Evolutionary conservation across 2,888 invertebrate species (phyloP).

Genomic region (Caenorhabditis afra): DNA sequence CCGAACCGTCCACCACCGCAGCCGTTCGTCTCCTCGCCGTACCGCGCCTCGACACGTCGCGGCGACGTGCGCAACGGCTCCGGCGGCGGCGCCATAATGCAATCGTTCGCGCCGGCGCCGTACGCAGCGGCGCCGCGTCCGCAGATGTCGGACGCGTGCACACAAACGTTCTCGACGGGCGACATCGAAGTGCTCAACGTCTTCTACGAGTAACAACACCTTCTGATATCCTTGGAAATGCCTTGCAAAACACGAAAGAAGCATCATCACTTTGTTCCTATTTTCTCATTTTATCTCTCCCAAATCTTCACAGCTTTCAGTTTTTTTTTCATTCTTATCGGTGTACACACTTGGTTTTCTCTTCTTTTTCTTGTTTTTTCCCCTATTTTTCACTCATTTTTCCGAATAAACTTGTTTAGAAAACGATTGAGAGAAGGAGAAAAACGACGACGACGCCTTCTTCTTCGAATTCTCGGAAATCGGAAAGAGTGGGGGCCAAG

Average conservation of each 20-base stretch:
- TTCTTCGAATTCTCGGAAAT: slow-evolving; percentile 44
- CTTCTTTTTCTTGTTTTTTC: slow-evolving; percentile 16
- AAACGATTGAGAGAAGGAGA: too few species aligned
- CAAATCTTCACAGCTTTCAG: slow-evolving; percentile 48
- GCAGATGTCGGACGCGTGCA: slow-evolving; percentile 74
- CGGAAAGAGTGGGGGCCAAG: too few species aligned
- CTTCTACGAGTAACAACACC: slow-evolving; percentile 72
- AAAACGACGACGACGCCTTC: slow-evolving; percentile 1
- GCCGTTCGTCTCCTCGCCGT: slow-evolving; percentile 61
- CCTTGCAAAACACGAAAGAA: slow-evolving; percentile 13
- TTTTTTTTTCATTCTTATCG: slow-evolving; percentile 28
- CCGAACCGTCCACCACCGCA: slow-evolving; percentile 75
- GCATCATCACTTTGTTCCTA: slow-evolving; percentile 20
- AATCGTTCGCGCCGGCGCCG: slow-evolving; percentile 56
- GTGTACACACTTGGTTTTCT: slow-evolving; percentile 30
- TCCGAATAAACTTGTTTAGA: slow-evolving; percentile 9
- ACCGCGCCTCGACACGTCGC: slow-evolving; percentile 64
- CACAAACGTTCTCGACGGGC: slow-evolving; percentile 80
- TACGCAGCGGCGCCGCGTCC: slow-evolving; percentile 62
- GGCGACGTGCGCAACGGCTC: slow-evolving; percentile 37
- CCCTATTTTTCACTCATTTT: too few species aligned
- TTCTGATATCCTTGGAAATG: slow-evolving; percentile 26
- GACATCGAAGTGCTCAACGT: slow-evolving; percentile 83
- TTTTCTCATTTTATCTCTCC: slow-evolving; percentile 25
- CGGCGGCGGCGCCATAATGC: slow-evolving; percentile 33